Conservation (phyloP, 1,140 invertebrate genomes). For the Sitophilus oryzae region DNA sequence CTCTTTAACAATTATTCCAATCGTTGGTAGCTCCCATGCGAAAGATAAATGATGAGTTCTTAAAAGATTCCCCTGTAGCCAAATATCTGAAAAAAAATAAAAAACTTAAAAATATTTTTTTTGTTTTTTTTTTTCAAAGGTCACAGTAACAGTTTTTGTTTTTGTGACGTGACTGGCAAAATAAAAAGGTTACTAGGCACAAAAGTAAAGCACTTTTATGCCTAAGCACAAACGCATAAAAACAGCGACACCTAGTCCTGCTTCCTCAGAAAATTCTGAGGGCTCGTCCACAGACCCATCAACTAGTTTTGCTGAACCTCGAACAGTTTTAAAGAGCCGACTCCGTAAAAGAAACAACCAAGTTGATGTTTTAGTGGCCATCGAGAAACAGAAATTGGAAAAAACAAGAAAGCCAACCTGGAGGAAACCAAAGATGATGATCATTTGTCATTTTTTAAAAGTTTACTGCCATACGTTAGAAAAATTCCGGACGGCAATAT, state of each 20-base stretch:
- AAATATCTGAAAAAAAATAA: constrained; percentile 8
- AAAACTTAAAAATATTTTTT: constrained; percentile 2
- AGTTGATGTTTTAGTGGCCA: too few species aligned
- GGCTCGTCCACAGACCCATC: not conserved
- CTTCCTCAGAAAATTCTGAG: not conserved
- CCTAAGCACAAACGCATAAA: not conserved
- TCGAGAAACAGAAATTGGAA: constrained; percentile 1
- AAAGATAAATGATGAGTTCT: too few species aligned
- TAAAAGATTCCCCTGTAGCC: constrained; percentile 4
- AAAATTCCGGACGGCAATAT: not conserved
- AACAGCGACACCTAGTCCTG: not conserved
- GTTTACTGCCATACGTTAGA: too few species aligned
- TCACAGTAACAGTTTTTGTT: not conserved
- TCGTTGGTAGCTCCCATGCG: constrained; percentile 3
- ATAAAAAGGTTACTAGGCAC: not conserved
- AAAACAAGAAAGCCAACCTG: constrained; percentile 1
- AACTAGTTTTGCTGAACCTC: not conserved
- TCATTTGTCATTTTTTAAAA: constrained; percentile 5
- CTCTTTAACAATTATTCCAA: constrained; percentile 5
- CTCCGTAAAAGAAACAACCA: constrained; percentile 5
- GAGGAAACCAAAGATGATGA: constrained; percentile 7
- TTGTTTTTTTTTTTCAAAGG: not conserved
- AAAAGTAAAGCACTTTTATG: not conserved
- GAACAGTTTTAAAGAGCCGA: constrained; percentile 1
- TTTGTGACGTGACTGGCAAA: not conserved